Base-by-base conservation (phyloP, 2,113 vertebrate species). In the Shinisaurus crocodilurus region DNA sequence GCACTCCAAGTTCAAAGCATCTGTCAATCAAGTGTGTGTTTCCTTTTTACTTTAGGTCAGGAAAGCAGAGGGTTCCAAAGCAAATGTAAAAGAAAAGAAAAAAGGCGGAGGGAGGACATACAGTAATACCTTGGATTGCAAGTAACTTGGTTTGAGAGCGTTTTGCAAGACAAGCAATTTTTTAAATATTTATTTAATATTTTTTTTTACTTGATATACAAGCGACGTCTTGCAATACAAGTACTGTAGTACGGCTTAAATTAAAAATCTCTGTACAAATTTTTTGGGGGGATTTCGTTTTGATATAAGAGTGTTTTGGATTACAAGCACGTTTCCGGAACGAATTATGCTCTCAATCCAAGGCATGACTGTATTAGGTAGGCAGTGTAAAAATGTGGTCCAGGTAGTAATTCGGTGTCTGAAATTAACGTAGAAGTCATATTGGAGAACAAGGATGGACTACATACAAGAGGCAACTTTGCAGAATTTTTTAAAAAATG, bases 1-100 rank as follows among this genome's bases (percentile, higher is more conserved):
- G 60, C 90, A 69, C 77, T 80, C n/a, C 3, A 40, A 84, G n/a
- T 90, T 94, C 91, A 95, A 95, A 96, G 79, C 63, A n/a, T 79
- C 50, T 93, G 27, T 67, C 63, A 84, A 86, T 74, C 67, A 88
- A 86, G 3, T 43, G 8, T 87, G 1, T 10, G 5, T 70, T 79
- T 85, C 40, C 40, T 40, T 81, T 85, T 48, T 60, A 48, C 29
- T 88, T 88, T 63, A 90, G 57, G 65, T 27, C 7, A 86, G 5
- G 70, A 9, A 20, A 79, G 63, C 10, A 74, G 29, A 90, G 5
- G 37, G 25, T 79, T 54, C 40, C 86, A 87, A 63, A 85, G 40
- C 50, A 60, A 37, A 82, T 12, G 40, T 37, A 54, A 54, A 54
- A 63, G 60, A 20, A 23, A 63, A 23, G 8, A 6, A 27, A 27